Percentiles rank a stretch among this genome's conserved stretches.
phyloP scores from a whole-genome alignment of 1,140 invertebrate species.

The Schmidtea mediterranea region DNA sequence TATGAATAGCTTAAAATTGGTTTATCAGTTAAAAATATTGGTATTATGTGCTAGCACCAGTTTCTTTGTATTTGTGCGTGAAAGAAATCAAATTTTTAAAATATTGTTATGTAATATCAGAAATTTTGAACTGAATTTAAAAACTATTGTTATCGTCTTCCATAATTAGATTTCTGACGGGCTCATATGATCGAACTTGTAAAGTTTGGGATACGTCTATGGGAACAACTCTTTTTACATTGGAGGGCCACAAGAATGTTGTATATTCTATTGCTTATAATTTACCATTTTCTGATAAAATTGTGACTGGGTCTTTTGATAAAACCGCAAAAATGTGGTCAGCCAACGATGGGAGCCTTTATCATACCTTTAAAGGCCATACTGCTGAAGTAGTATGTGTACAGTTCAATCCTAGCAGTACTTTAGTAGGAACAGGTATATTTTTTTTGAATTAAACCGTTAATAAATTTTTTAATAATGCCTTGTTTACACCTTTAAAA shows the following conservation, averaged over 20 bases:
- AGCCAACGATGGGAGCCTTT: constrained; percentile 36
- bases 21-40: too few species aligned
- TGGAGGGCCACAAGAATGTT: constrained; percentile 47
- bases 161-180: constrained; percentile 45
- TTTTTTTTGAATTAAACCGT: too few species aligned
- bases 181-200: constrained; percentile 55
- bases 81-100: too few species aligned
- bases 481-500: too few species aligned
- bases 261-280: constrained; percentile 50
- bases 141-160: too few species aligned
- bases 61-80: too few species aligned
- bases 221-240: constrained; percentile 39
- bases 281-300: constrained; percentile 41
- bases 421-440: constrained; percentile 38
- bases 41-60: too few species aligned
- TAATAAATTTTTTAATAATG: too few species aligned
- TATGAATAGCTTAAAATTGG: too few species aligned
- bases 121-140: too few species aligned
- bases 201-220: constrained; percentile 47
- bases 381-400: constrained; percentile 41
- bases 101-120: too few species aligned
- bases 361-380: constrained; percentile 42
- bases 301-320: constrained; percentile 50
- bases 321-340: constrained; percentile 46
- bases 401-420: constrained; percentile 35